phyloP scores from a whole-genome alignment of 2,888 invertebrate genomes.

The Zaprionus obscuricornis region DNA sequence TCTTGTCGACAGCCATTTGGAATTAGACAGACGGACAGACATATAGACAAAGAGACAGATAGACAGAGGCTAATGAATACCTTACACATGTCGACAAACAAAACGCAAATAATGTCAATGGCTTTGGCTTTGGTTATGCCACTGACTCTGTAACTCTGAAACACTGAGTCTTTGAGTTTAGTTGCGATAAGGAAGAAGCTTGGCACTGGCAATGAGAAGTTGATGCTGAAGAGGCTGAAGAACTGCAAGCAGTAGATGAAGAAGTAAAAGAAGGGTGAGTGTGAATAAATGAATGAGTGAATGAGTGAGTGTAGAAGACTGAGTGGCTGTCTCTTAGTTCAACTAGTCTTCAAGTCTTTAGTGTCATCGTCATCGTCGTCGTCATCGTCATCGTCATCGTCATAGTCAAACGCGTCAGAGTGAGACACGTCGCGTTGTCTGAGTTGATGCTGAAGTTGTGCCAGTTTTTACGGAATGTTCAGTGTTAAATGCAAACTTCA shows the following conservation, averaged over 20 bases:
- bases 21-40: slow-evolving; percentile 56
- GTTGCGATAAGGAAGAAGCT: no score
- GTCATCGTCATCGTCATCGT: slow-evolving; percentile 28
- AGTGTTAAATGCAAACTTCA: slow-evolving; percentile 31
- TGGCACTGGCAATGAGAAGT: no score
- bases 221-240: no score
- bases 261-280: no score
- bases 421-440: slow-evolving; percentile 26
- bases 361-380: slow-evolving; percentile 38
- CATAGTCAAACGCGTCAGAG: slow-evolving; percentile 52
- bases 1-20: slow-evolving; percentile 59
- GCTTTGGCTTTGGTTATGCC: slow-evolving; percentile 13
- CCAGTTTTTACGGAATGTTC: slow-evolving; percentile 50
- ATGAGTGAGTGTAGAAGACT: neutral
- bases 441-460: slow-evolving; percentile 56
- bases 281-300: no score
- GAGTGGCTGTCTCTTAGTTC: slow-evolving; percentile 41
- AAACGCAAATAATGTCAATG: slow-evolving; percentile 76
- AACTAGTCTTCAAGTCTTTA: slow-evolving; percentile 27
- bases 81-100: slow-evolving; percentile 74
- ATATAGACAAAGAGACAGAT: no score
- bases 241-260: no score
- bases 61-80: slow-evolving; percentile 69
- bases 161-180: no score
- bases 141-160: no score